Percentiles rank a stretch among this genome's conserved stretches.
Conservation (phyloP, 2,113 vertebrate species). For the Heptranchias perlo region DNA sequence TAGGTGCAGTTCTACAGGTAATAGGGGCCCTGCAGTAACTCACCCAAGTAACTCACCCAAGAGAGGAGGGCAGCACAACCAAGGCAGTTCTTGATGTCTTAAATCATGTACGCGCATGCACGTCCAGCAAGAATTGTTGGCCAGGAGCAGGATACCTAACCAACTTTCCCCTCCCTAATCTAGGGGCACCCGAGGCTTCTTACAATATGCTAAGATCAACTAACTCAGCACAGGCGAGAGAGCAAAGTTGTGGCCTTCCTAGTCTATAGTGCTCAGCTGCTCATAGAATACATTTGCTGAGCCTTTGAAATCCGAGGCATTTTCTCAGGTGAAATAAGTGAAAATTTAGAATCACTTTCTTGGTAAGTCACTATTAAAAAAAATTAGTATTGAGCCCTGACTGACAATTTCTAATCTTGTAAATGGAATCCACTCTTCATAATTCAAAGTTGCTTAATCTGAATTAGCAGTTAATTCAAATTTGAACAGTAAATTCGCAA, state of each 20-base stretch:
- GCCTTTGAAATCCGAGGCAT: not conserved
- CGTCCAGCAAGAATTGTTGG: not conserved
- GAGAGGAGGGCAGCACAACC: not conserved
- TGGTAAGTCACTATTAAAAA: not conserved
- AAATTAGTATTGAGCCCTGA: not conserved
- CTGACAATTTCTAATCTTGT: not conserved
- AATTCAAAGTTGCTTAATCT: not conserved
- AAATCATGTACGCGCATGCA: not conserved
- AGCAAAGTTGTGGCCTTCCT: not conserved
- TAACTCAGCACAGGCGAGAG: not conserved
- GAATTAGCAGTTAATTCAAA: not conserved
- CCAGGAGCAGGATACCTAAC: not conserved
- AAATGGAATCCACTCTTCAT: not conserved
- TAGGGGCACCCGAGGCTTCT: not conserved
- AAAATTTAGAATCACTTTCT: not conserved
- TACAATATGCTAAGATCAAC: not conserved
- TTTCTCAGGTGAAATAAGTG: not conserved
- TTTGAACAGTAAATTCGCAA: not conserved
- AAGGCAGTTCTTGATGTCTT: not conserved
- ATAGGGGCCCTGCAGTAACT: not conserved
- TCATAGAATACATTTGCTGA: not conserved
- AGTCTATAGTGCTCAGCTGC: not conserved
- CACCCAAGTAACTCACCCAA: not conserved
- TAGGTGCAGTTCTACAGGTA: not conserved
- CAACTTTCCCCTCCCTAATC: not conserved